Percentiles rank a stretch among this genome's conserved stretches.
Evolutionary conservation across 1,140 invertebrate genomes (phyloP).

Genomic region (Rhynchophorus ferrugineus): DNA sequence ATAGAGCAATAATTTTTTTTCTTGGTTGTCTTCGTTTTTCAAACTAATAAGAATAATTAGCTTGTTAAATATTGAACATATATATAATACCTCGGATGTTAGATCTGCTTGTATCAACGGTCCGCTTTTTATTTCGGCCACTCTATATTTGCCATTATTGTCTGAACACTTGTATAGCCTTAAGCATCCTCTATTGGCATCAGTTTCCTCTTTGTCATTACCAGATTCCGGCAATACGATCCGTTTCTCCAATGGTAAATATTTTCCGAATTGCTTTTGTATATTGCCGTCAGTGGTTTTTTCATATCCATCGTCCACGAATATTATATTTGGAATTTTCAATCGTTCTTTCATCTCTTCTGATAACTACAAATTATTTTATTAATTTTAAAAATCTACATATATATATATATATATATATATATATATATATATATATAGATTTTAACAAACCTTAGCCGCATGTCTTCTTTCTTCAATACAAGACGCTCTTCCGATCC

Average conservation of each 20-base stretch:
- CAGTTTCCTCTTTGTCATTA: conserved; percentile 36
- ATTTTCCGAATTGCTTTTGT: conserved; percentile 57
- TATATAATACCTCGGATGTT: conserved; percentile 55
- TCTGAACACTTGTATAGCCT: conserved; percentile 66
- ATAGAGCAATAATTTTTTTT: too few species aligned
- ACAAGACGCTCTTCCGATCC: conserved; percentile 72
- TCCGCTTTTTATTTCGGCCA: conserved; percentile 80
- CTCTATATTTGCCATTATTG: conserved; percentile 72
- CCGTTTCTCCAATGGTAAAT: conserved; percentile 59
- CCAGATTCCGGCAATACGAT: conserved; percentile 47
- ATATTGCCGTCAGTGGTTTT: conserved; percentile 58
- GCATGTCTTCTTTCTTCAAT: conserved; percentile 60
- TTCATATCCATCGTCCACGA: conserved; percentile 83
- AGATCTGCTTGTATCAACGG: conserved; percentile 75
- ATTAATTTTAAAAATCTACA: too few species aligned
- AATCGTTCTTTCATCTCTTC: conserved; percentile 39
- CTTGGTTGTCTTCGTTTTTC: too few species aligned
- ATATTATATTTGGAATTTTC: conserved; percentile 51
- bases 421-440: too few species aligned
- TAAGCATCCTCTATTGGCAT: conserved; percentile 42
- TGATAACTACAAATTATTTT: conserved; percentile 41
- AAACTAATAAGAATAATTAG: too few species aligned
- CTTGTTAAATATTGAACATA: too few species aligned
- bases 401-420: too few species aligned
- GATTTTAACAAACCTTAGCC: too few species aligned